phyloP scores from a whole-genome alignment of 2,797 vertebrate genomes.

The Oceanodroma leucorhoa region DNA sequence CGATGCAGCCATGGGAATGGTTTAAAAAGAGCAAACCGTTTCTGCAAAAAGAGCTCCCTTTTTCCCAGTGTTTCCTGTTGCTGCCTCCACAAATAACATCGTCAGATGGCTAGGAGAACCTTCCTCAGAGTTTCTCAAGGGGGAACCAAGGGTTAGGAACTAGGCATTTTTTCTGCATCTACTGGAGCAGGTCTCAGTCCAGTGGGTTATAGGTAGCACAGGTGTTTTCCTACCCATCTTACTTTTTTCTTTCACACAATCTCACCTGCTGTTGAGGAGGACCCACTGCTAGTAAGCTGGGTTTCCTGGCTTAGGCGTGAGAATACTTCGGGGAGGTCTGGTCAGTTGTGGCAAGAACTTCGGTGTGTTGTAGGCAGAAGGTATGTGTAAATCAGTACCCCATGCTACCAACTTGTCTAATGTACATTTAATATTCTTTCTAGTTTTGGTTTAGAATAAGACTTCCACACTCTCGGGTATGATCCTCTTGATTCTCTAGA shows the following conservation, averaged over 20 bases:
- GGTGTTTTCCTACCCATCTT: neutral
- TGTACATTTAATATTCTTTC: neutral
- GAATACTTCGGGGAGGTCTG: neutral
- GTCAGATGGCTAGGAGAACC: neutral
- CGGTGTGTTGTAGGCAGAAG: neutral
- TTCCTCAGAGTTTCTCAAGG: neutral
- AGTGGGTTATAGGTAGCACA: neutral
- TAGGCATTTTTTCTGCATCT: neutral
- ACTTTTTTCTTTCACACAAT: neutral
- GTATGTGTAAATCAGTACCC: neutral
- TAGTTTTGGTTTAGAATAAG: neutral
- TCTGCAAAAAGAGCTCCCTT: neutral
- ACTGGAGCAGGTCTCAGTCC: neutral
- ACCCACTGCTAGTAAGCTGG: neutral
- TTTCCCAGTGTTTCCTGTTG: neutral
- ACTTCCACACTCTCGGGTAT: neutral
- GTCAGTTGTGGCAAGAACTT: neutral
- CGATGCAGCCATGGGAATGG: neutral
- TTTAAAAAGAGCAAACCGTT: neutral
- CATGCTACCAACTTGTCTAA: neutral
- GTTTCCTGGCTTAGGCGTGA: neutral
- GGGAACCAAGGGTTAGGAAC: neutral
- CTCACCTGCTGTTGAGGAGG: neutral
- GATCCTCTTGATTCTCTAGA: neutral
- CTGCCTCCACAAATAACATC: neutral